phyloP scores from a whole-genome alignment of 2,797 vertebrate genomes.

The Arnoldichthys spilopterus region DNA sequence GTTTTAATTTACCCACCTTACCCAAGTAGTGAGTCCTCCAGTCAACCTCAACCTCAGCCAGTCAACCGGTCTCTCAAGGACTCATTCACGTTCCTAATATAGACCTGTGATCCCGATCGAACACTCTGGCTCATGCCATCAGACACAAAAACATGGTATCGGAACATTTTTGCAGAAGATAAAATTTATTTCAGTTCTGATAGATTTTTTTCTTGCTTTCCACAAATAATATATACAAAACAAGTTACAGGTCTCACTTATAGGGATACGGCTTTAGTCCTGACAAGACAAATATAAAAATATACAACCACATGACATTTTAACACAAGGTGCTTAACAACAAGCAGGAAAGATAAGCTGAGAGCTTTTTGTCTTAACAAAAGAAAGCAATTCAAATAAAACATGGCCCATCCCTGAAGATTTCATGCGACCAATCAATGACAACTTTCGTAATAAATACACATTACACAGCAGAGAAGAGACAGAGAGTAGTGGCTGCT shows the following conservation, averaged over 20 bases:
- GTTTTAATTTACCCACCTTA: too few species aligned
- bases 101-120: background rate
- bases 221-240: slow-evolving; percentile 49
- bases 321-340: slow-evolving; percentile 18
- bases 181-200: slow-evolving; percentile 42
- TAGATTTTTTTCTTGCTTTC: slow-evolving; percentile 35
- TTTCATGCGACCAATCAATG: slow-evolving; percentile 4
- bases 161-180: slow-evolving; percentile 27
- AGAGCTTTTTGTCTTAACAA: background rate
- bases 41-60: too few species aligned
- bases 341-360: background rate
- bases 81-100: too few species aligned
- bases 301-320: slow-evolving; percentile 28
- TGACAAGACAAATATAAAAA: slow-evolving; percentile 33
- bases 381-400: background rate
- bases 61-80: too few species aligned
- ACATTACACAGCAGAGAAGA: background rate
- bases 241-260: slow-evolving; percentile 6
- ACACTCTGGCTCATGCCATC: background rate
- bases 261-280: background rate
- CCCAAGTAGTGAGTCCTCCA: too few species aligned
- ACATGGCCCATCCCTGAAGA: slow-evolving; percentile 42
- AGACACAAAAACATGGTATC: background rate
- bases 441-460: slow-evolving; percentile 16
- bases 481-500: background rate